Base-by-base conservation (phyloP, 2,888 invertebrate genomes). In the Sabellastarte sp. region DNA sequence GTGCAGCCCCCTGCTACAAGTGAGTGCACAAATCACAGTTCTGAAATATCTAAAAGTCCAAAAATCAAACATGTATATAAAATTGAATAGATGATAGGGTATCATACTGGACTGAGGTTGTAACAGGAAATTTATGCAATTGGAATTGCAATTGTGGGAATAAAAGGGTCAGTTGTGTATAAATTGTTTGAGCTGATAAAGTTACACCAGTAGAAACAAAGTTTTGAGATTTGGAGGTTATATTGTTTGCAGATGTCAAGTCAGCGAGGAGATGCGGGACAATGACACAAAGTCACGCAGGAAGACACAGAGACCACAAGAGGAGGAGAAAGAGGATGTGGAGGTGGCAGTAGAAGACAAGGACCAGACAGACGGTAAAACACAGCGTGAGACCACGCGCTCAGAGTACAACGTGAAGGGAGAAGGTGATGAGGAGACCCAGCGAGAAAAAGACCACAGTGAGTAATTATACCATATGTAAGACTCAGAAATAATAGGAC, bases 1-100 rank as follows among this genome's bases (percentile, higher is more conserved):
- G 84, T 15, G 67, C 64, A 4, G 41, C 59, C 0, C 71, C 69
- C 41, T 72, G 72, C 60, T 65, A 72, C 65, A 72, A 57, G 72
- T 70, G 41, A n/a, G n/a, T n/a, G n/a, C n/a, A n/a, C n/a, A n/a
- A n/a, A n/a, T n/a, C n/a, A n/a, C n/a, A n/a, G n/a, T n/a, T n/a
- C n/a, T n/a, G n/a, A n/a, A n/a, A n/a, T n/a, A n/a, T n/a, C n/a
- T n/a, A n/a, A n/a, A n/a, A n/a, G n/a, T n/a, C n/a, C n/a, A n/a
- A n/a, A n/a, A n/a, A n/a, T n/a, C n/a, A n/a, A n/a, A n/a, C n/a
- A n/a, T n/a, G n/a, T n/a, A n/a, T n/a, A n/a, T n/a, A n/a, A n/a
- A n/a, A n/a, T n/a, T n/a, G n/a, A n/a, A n/a, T n/a, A n/a, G n/a
- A n/a, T n/a, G n/a, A n/a, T n/a, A n/a, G n/a, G n/a, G n/a, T n/a